Percentiles rank a stretch among this genome's conserved stretches.
These are phyloP conservation scores for Germaria angustata DNA, from an alignment of 2,888 invertebrate species.

Conservation along the genomic window DNA sequence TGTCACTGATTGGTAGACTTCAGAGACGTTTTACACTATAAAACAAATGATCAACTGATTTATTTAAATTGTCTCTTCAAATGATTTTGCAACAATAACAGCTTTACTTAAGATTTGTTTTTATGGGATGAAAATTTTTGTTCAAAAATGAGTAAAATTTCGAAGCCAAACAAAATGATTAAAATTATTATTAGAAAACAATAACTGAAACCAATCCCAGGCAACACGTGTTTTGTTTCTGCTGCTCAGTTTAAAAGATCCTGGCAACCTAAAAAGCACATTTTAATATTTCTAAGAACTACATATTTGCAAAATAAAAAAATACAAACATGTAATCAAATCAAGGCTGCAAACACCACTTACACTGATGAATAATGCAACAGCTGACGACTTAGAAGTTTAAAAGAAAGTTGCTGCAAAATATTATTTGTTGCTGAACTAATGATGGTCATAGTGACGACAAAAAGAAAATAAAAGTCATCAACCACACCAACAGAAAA, in stretches of 20 bases:
- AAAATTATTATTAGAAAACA: not conserved
- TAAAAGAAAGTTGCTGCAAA: not conserved
- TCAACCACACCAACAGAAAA: not conserved
- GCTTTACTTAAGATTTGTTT: too few relatives aligned
- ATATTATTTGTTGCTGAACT: not conserved
- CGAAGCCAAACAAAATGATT: conserved; percentile 1
- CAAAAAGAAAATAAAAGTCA: conserved; percentile 17
- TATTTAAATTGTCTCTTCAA: too few relatives aligned
- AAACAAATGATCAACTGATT: too few relatives aligned
- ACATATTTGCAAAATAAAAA: not conserved
- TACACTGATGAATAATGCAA: conserved; percentile 14
- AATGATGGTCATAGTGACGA: conserved; percentile 40
- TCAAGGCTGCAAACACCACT: conserved; percentile 17
- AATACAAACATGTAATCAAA: conserved; percentile 15
- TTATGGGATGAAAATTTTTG: too few relatives aligned
- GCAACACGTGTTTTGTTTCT: conserved; percentile 31
- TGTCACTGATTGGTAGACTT: too few relatives aligned
- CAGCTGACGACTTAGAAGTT: conserved; percentile 43
- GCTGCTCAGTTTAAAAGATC: not conserved
- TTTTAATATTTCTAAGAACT: conserved; percentile 10
- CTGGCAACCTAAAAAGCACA: not conserved
- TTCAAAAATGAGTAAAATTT: too few relatives aligned
- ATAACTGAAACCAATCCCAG: not conserved
- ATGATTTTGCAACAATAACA: too few relatives aligned
- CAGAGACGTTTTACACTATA: too few relatives aligned